Conservation (phyloP, 53 echinoderm and acorn worm species). For the Crossaster papposus region DNA sequence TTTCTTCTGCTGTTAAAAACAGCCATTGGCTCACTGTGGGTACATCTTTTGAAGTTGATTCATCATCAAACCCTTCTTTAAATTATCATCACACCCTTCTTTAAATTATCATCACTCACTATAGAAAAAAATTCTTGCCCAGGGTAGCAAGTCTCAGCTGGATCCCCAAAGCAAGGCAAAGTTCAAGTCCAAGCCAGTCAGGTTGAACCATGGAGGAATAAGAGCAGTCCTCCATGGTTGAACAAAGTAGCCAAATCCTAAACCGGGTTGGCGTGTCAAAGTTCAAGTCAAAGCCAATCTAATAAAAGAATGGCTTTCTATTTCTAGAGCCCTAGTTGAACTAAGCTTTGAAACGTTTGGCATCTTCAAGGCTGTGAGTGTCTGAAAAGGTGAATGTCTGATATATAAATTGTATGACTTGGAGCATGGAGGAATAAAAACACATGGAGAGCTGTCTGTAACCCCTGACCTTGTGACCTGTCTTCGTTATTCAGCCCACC, state of each 20-base stretch:
- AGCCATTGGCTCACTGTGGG: too few relatives aligned
- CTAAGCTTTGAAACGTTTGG: not conserved
- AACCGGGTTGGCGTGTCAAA: constrained; percentile 14
- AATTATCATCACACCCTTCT: not conserved
- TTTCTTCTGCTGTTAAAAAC: too few relatives aligned
- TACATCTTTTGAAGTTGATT: not conserved
- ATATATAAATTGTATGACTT: not conserved
- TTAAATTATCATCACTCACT: not conserved
- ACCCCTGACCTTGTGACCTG: not conserved
- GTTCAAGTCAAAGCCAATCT: constrained; percentile 17
- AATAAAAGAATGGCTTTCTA: not conserved
- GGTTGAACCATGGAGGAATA: too few relatives aligned
- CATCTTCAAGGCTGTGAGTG: not conserved
- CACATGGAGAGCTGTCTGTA: not conserved
- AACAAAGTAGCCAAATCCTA: not conserved
- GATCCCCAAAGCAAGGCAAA: not conserved
- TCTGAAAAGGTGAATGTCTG: not conserved
- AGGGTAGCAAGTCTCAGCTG: not conserved
- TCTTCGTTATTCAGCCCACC: constrained; percentile 4
- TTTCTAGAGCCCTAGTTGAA: not conserved
- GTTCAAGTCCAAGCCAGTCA: constrained; percentile 16
- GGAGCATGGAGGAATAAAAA: too few relatives aligned
- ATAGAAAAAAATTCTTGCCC: not conserved
- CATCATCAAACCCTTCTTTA: not conserved
- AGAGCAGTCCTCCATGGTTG: too few relatives aligned